Base-by-base conservation (phyloP, 2,113 vertebrate genomes). In the Climacteris rufus region DNA sequence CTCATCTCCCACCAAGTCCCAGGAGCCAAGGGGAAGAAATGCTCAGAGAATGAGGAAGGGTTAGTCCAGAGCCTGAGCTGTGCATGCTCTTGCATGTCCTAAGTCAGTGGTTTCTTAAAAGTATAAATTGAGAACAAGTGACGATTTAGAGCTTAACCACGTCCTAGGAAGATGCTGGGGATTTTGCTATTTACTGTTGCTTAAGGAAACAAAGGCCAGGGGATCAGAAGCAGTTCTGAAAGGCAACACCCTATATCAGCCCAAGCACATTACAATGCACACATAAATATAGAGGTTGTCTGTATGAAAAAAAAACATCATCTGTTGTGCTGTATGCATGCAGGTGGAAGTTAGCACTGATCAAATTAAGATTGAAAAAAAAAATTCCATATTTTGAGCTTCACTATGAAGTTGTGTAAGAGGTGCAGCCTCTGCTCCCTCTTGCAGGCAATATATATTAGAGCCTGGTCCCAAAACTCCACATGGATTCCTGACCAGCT, bases 251-350 rank as follows among this genome's bases (percentile, higher is more conserved):
- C 44, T 37, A 2, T 24, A 30, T 6, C 31, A 52, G 25, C 25
- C 22, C 19, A 30, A 66, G 27, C 35, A 54, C 14, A 6, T 74
- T 72, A 30, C 37, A 44, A 31, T 1, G 3, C 35, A 59, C 11
- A 12, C 23, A 39, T 15, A 53, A 76, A 69, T 13, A 28, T 0
- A 33, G 1, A n/a, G 11, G 0, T 10, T 39, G 4, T 6, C 22
- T 39, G 6, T 44, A 33, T 35, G 59, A 37, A 56, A 89, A 37
- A 56, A 89, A 54, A 30, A 10, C 5, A 20, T 5, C 16, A 9
- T 22, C 31, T 63, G 8, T 30, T 49, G 20, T 31, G 14, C 25
- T 57, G 4, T 65, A 11, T 27, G n/a, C 9, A 4, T 25, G 20
- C 59, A 57, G n/a, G n/a, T 61, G 25, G 37, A 74, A 61, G 72